Conservation (phyloP, 37 sponge, comb jelly and placozoan genomes). For the Petrosia ficiformis region DNA sequence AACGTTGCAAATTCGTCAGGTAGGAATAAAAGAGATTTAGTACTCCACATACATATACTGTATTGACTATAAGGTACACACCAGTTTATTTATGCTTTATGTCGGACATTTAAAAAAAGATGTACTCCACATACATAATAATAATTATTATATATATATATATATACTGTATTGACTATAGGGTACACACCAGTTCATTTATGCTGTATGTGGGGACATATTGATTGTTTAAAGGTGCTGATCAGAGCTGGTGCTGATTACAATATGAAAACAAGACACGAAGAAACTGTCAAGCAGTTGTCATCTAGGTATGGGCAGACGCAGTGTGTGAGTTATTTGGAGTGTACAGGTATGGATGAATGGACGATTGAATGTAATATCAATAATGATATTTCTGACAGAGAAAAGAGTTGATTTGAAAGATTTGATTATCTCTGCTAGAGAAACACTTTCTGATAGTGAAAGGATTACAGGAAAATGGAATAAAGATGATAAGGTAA, state of each 20-base stretch:
- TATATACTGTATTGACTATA: no score
- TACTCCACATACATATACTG: no score
- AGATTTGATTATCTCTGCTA: conserved; percentile 17
- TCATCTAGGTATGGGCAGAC: conserved; percentile 60
- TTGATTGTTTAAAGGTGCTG: conserved; percentile 59
- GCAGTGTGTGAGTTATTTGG: conserved; percentile 51
- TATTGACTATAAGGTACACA: conserved; percentile 65
- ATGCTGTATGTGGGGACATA: conserved; percentile 71
- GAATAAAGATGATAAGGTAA: conserved; percentile 83
- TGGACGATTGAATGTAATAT: background rate
- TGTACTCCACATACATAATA: no score
- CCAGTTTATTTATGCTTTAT: conserved; percentile 59
- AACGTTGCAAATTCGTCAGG: conserved; percentile 54
- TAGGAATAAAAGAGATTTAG: no score
- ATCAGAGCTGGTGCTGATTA: conserved; percentile 49
- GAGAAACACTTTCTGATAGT: conserved; percentile 36
- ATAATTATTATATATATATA: no score
- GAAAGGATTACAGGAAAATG: conserved; percentile 79
- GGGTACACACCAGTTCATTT: conserved; percentile 76
- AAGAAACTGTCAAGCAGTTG: conserved; percentile 61
- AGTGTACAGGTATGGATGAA: conserved; percentile 41
- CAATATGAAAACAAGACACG: conserved; percentile 17
- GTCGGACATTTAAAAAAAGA: no score
- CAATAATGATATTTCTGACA: background rate
- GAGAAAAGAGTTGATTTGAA: conserved; percentile 6